These are phyloP conservation scores for Antennarius striatus DNA, from an alignment of 2,113 vertebrate genomes.

Conservation along the genomic window DNA sequence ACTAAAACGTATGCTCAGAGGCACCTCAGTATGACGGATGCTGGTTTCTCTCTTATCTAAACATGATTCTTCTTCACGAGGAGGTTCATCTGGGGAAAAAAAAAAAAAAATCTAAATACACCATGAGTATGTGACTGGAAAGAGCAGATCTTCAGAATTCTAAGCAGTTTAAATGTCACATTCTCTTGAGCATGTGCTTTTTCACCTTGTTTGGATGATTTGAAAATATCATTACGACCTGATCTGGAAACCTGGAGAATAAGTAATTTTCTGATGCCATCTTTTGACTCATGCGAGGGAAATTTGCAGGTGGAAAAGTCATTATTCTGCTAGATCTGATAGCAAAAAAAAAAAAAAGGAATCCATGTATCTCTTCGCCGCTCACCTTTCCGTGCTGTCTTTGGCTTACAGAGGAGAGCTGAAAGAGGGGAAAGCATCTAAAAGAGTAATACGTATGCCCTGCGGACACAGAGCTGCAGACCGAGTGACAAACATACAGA, in stretches of 20 bases:
- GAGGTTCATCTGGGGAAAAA: no score
- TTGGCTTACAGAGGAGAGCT: background rate
- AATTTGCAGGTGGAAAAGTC: constrained; percentile 4
- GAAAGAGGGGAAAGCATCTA: constrained; percentile 18
- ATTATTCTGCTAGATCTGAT: constrained; percentile 1
- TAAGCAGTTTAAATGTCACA: no score
- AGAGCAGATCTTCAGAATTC: background rate
- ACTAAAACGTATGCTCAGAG: background rate
- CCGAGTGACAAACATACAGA: constrained; percentile 23
- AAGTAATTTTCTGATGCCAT: constrained; percentile 13
- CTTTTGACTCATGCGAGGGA: constrained; percentile 1
- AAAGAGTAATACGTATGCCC: constrained; percentile 36
- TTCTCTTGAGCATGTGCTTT: no score
- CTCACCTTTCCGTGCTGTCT: background rate
- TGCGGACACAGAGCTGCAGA: constrained; percentile 7
- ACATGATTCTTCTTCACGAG: no score
- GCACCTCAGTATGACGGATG: background rate
- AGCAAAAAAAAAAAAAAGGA: background rate
- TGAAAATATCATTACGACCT: background rate
- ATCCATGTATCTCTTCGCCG: constrained; percentile 1
- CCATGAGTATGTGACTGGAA: no score
- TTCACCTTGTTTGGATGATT: background rate
- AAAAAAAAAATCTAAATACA: no score
- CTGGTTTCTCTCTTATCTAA: no score
- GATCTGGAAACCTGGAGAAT: background rate